Percentiles rank a stretch among this genome's conserved stretches.
Conservation (phyloP, 1,140 invertebrate genomes). For the Elymnias hypermnestra region DNA sequence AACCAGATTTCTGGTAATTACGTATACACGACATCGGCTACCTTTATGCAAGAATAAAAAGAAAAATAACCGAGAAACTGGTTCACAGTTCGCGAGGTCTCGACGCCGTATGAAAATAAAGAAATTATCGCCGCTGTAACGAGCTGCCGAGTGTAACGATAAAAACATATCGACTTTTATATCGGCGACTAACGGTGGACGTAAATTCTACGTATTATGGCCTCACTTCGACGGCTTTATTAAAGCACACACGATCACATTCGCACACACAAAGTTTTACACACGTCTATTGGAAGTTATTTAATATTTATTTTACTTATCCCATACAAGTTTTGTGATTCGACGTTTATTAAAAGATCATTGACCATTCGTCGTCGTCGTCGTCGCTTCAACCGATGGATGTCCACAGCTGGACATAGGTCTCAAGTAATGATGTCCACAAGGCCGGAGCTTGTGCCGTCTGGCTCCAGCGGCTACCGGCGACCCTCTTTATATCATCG, state of each 20-base stretch:
- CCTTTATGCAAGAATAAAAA: slow-evolving; percentile 23
- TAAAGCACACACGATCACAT: slow-evolving; percentile 22
- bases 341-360: too few species aligned
- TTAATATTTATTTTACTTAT: too few species aligned
- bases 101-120: slow-evolving; percentile 42
- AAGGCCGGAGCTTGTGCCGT: too few species aligned
- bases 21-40: slow-evolving; percentile 27
- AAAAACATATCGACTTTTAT: slow-evolving; percentile 59
- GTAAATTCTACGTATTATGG: slow-evolving; percentile 51
- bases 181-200: slow-evolving; percentile 34
- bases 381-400: too few species aligned
- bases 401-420: too few species aligned
- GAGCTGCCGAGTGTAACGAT: slow-evolving; percentile 46
- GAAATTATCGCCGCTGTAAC: slow-evolving; percentile 50
- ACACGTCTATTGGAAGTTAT: too few species aligned
- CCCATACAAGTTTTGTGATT: too few species aligned
- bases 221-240: slow-evolving; percentile 40
- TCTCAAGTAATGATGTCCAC: too few species aligned
- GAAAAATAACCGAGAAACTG: slow-evolving; percentile 32
- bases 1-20: slow-evolving; percentile 33
- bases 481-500: too few species aligned
- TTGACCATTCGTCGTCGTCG: too few species aligned
- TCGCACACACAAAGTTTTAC: too few species aligned
- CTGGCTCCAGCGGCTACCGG: too few species aligned
- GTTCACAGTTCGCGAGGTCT: slow-evolving; percentile 31